Base-by-base conservation (phyloP, 2,113 vertebrate genomes). In the Bubalus kerabau region DNA sequence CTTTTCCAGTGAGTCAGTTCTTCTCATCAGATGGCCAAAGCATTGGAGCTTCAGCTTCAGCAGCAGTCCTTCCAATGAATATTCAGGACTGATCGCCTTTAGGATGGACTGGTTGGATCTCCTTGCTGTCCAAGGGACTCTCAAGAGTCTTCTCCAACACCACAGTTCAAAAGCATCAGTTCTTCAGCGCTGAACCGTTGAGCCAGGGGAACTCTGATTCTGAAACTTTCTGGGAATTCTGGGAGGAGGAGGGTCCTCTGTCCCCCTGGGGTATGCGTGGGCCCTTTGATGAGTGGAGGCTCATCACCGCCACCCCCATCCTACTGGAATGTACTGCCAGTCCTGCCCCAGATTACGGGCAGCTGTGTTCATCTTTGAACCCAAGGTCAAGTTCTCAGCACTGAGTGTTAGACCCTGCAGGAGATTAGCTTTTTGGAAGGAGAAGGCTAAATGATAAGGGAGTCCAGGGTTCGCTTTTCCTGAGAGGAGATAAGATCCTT, bases 391-490 rank as follows among this genome's bases (percentile, higher is more conserved):
- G 71, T 67, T 92, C 62, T 94, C 16, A 17, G 60, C 19, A 32
- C 62, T 76, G 52, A 74, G 82, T 82, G 17, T 96, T 62, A 81
- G 94, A 52, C 67, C 26, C 21, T 57, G 56, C 86, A 88, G 62
- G 60, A 86, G 95, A 95, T 96, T 96, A 88, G 81, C 54, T 86
- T 56, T 78, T n/a, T 94, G 54, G 28, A 71, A 43, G 26, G 56
- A 40, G 40, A 89, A 82, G 28, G 56, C 16, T 26, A 14, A 24
- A n/a, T 71, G 93, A 97, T 93, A 95, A 94, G 26, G 64, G 52
- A 48, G 88, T 87, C 92, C 97, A 97, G 97, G 90, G 97, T 97
- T 96, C 87, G 23, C 13, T 90, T 94, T 93, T 36, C 24, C 86
- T 80, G 54, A 54, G 6, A 60, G 46, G 78, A 94, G 64, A 96